Percentiles rank a stretch among this genome's conserved stretches.
These are phyloP conservation scores for Atopsyche davidsoni DNA, from an alignment of 1,140 invertebrate species.

Conservation along the genomic window DNA sequence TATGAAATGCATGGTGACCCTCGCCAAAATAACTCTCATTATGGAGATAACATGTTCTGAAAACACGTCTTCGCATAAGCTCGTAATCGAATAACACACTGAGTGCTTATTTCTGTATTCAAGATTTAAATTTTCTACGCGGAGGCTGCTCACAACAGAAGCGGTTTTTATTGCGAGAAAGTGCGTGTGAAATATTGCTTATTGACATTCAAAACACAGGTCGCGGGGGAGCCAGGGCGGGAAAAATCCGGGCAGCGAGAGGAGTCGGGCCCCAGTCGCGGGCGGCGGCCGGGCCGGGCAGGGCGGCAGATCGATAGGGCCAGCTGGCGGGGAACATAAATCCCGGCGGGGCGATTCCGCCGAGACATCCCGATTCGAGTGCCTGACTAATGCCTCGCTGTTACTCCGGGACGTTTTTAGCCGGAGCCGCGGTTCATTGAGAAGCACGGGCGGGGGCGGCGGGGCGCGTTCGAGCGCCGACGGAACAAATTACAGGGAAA, in stretches of 20 bases:
- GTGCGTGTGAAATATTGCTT: neutral
- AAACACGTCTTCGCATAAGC: no score
- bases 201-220: slow-evolving; percentile 2
- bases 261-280: neutral
- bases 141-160: neutral
- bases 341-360: neutral
- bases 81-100: no score
- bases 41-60: no score
- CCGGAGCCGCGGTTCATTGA: neutral
- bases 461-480: no score
- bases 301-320: slow-evolving; percentile 3
- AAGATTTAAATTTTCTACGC: no score
- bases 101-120: no score
- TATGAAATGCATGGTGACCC: no score
- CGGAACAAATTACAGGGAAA: no score
- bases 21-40: no score
- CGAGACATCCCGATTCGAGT: slow-evolving; percentile 2
- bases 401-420: neutral
- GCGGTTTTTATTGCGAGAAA: neutral
- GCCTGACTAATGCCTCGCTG: slow-evolving; percentile 4
- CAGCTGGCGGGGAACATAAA: slow-evolving; percentile 6
- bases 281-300: neutral
- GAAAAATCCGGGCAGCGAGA: neutral
- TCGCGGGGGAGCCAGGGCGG: neutral
- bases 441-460: neutral